Percentiles rank a stretch among this genome's conserved stretches.
phyloP scores from a whole-genome alignment of 1,140 invertebrate genomes.

The Nymphalis io region DNA sequence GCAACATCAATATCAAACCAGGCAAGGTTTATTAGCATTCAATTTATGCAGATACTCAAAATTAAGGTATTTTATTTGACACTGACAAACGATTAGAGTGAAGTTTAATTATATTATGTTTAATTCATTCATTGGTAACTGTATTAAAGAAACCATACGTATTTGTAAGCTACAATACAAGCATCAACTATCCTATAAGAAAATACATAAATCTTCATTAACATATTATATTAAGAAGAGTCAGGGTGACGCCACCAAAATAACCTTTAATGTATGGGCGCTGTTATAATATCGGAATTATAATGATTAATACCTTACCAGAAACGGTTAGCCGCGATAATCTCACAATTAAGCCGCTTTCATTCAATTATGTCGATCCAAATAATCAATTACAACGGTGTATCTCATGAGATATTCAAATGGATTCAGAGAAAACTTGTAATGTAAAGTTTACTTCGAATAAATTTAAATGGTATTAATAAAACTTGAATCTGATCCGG shows the following conservation, averaged over 20 bases:
- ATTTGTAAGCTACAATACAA: too few species aligned
- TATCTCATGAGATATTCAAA: constrained; percentile 25
- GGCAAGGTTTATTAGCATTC: neutral
- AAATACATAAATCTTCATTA: neutral
- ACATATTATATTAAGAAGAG: neutral
- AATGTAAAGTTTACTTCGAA: constrained; percentile 12
- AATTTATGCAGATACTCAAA: neutral
- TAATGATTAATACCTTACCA: neutral
- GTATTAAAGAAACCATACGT: neutral
- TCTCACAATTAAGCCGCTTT: constrained; percentile 20
- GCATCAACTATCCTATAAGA: neutral
- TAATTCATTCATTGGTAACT: too few species aligned
- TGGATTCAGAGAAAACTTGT: constrained; percentile 23
- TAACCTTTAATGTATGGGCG: neutral
- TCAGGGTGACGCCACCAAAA: neutral
- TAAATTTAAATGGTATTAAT: constrained; percentile 28
- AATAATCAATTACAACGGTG: constrained; percentile 25
- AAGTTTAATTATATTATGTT: too few species aligned
- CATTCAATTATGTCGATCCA: constrained; percentile 27
- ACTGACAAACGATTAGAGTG: neutral
- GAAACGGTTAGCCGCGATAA: constrained; percentile 12
- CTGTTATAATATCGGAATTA: constrained; percentile 7
- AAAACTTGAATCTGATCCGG: constrained; percentile 13
- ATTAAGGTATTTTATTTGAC: neutral
- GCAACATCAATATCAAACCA: constrained; percentile 1